Evolutionary conservation across 2,113 vertebrate species (phyloP).

Genomic region (Galeopterus variegatus): DNA sequence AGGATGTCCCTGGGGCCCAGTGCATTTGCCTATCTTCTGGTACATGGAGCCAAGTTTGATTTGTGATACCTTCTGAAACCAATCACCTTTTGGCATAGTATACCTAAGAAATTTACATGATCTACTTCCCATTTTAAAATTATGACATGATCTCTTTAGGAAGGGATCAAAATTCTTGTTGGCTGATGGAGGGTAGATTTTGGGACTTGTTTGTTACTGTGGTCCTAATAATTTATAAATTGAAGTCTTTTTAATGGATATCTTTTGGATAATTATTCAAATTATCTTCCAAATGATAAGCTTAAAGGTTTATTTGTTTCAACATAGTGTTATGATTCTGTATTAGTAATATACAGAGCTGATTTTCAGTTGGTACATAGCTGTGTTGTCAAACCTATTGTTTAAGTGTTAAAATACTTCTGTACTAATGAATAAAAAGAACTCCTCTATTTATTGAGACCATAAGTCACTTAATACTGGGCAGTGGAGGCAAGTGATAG

Average conservation of each 20-base stretch:
- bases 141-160: not conserved
- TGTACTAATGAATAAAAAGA: not conserved
- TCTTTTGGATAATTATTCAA: not conserved
- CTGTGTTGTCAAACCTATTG: not conserved
- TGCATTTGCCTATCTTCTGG: not conserved
- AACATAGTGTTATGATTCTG: not conserved
- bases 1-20: not conserved
- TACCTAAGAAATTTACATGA: not conserved
- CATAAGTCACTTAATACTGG: not conserved
- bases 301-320: slow-evolving; percentile 1
- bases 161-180: not conserved
- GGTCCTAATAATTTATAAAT: not conserved
- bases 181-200: not conserved
- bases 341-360: not conserved
- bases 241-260: not conserved
- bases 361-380: not conserved
- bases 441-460: not conserved
- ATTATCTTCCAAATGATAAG: not conserved
- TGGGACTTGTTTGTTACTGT: not conserved
- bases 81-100: not conserved
- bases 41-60: not conserved
- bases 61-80: not conserved
- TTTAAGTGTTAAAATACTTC: not conserved
- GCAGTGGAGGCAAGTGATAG: not conserved
- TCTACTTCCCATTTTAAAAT: slow-evolving; percentile 15